Percentiles rank a stretch among this genome's conserved stretches.
Evolutionary conservation across 2,888 invertebrate species (phyloP).

Genomic region (Lymantria dispar): DNA sequence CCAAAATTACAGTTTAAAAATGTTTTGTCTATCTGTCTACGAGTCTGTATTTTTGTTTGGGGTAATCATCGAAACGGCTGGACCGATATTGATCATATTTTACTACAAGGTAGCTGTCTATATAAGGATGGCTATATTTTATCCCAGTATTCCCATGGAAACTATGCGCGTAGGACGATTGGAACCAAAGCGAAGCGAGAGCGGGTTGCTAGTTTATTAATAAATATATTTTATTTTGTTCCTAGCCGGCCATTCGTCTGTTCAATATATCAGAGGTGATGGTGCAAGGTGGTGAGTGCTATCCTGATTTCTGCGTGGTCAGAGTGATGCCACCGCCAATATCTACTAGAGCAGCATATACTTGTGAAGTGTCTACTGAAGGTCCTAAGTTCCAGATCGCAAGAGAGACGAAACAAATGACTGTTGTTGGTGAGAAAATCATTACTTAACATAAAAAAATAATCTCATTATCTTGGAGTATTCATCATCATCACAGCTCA

Average conservation of each 20-base stretch:
- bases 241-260: conserved; percentile 66
- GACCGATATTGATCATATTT: too few species aligned
- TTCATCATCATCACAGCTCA: too few species aligned
- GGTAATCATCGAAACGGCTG: too few species aligned
- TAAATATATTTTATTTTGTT: conserved; percentile 15
- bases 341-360: conserved; percentile 67
- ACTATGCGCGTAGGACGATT: too few species aligned
- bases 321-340: conserved; percentile 70
- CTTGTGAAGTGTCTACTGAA: conserved; percentile 74
- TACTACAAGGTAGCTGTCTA: too few species aligned
- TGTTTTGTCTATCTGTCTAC: too few species aligned
- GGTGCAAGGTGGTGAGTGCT: conserved; percentile 71
- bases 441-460: not conserved
- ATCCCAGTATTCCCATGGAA: too few species aligned
- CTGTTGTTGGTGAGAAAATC: conserved; percentile 65
- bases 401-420: conserved; percentile 73
- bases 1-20: too few species aligned
- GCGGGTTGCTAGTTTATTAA: not conserved
- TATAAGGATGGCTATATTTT: too few species aligned
- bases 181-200: too few species aligned
- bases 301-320: conserved; percentile 61
- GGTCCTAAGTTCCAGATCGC: conserved; percentile 75
- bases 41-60: too few species aligned
- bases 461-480: too few species aligned
- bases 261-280: conserved; percentile 71